Evolutionary conservation across 2,888 invertebrate genomes (phyloP), one percentile per base, ranked within the genome.

Genomic region (Dicranocentrus wangi): DNA sequence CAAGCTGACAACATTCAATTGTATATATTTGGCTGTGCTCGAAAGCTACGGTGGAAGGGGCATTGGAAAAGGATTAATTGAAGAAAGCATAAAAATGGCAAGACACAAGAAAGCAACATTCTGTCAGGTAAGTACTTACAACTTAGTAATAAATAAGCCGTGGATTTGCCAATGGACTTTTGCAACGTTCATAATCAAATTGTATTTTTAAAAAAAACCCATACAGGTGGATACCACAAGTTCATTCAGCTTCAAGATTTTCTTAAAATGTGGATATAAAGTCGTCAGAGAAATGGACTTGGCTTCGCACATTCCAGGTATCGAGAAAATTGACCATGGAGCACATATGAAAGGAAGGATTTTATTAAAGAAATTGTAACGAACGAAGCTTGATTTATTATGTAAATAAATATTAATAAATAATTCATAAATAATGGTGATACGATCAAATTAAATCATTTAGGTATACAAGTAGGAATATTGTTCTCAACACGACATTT

Each of bases 221-320:
- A 21, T 58, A 5, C 39, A 79, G 79, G 79, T 80, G 15, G 80
- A 80, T 28, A 80, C 80, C 5, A 80, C 80, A 7, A 73, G 72
- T 0, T 58, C 66, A n/a, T 80, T 73, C 27, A 73, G 72, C 47
- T 73, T 58, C 39, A 61, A 42, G 15, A 80, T 80, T 42, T 80
- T 80, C 58, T 47, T 73, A 15, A 65, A 42, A 2, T 80, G 73
- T 61, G 80, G 80, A 19, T 80, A 72, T 68, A 7, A 72, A 32
- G 61, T 73, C 0, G 43, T 80, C 15, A 3, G 66, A n/a, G 72
- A 80, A 73, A 65, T 80, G 10, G 60, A 65, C 5, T 55, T 80
- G 61, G 43, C 55, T 0, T 32, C 17, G 19, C 42, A 68, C 21
- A 58, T 80, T 2, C 25, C 43, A 0, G 61, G 61, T n/a, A 72